These are phyloP conservation scores for Microtus oregoni DNA, from an alignment of 2,113 vertebrate species.

Conservation along the genomic window DNA sequence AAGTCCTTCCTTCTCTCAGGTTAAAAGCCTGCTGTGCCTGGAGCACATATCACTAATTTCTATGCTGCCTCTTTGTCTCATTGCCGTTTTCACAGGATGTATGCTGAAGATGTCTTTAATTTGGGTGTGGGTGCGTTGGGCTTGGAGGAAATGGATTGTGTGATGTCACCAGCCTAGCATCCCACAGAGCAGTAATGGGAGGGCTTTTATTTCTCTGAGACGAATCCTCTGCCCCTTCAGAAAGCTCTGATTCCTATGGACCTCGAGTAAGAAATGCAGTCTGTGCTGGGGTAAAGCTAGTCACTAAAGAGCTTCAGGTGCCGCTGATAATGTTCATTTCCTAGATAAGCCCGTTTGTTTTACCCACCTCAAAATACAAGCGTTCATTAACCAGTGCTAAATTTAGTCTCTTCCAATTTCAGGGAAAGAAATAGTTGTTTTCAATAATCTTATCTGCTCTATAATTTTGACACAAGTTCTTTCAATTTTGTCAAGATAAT, in stretches of 20 bases:
- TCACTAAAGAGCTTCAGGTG: neutral
- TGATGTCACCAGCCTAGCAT: neutral
- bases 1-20: neutral
- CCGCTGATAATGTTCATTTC: neutral
- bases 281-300: neutral
- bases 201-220: neutral
- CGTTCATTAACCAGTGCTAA: neutral
- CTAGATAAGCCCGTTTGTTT: neutral
- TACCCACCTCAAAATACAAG: neutral
- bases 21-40: neutral
- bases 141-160: neutral
- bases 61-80: neutral
- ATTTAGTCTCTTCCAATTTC: slow-evolving; percentile 20
- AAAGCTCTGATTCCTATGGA: neutral
- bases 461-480: neutral
- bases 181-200: neutral
- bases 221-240: neutral
- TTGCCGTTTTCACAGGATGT: neutral
- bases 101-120: neutral
- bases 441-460: neutral
- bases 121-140: neutral
- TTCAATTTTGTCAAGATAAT: slow-evolving; percentile 52
- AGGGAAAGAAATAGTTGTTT: neutral
- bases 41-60: neutral
- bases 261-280: neutral